Percentiles rank a stretch among this genome's conserved stretches.
Evolutionary conservation across 2,797 vertebrate species (phyloP).

Genomic region (Sphaeramia orbicularis): DNA sequence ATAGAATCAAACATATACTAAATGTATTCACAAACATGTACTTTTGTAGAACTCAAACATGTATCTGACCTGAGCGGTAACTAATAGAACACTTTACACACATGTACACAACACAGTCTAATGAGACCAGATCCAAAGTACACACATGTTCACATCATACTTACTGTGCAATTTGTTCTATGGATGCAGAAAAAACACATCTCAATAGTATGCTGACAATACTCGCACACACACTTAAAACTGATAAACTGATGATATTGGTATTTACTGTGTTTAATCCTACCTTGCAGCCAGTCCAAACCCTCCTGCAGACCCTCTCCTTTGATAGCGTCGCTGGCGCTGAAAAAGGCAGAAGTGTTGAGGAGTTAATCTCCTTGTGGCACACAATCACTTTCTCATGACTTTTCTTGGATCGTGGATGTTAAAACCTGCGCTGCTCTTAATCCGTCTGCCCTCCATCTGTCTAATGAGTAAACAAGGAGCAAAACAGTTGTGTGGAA

Average conservation of each 20-base stretch:
- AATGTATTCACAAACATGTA: neutral
- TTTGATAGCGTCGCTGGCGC: constrained; percentile 95
- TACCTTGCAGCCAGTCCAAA: constrained; percentile 99
- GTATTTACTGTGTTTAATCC: neutral
- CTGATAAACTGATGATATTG: no score
- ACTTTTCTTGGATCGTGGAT: constrained; percentile 50
- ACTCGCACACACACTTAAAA: neutral
- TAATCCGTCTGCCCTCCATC: constrained; percentile 71
- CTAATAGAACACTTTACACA: neutral
- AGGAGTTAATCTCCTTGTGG: constrained; percentile 54
- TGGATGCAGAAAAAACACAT: constrained; percentile 30
- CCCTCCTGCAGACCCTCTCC: constrained; percentile 97
- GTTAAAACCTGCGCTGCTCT: constrained; percentile 56
- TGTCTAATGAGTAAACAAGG: constrained; percentile 68
- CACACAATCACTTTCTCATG: constrained; percentile 61
- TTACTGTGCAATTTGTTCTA: constrained; percentile 85
- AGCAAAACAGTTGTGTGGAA: constrained; percentile 33
- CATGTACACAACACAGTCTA: neutral
- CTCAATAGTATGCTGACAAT: constrained; percentile 15
- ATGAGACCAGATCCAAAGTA: neutral
- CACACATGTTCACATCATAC: constrained; percentile 54
- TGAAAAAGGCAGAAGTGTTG: constrained; percentile 77
- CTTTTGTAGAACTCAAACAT: neutral
- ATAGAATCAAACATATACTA: neutral
- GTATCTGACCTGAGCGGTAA: neutral